phyloP scores from a whole-genome alignment of 64 coral and sea anemone species.

The Pachyseris speciosa region DNA sequence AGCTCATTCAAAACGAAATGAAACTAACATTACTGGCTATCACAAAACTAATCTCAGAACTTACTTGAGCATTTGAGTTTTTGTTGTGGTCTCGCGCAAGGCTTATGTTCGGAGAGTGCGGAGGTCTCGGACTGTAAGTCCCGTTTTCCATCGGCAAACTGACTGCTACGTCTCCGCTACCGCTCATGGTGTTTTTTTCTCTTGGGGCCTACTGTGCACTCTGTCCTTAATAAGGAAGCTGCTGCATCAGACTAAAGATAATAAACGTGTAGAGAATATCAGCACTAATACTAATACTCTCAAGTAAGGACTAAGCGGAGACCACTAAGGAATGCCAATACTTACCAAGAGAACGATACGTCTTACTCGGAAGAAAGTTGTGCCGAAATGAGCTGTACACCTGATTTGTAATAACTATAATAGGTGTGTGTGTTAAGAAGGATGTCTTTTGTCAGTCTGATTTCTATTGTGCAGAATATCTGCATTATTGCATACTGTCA shows the following conservation, averaged over 20 bases:
- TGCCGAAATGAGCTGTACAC: not conserved
- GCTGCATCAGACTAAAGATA: not conserved
- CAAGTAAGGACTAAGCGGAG: not conserved
- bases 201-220: not conserved
- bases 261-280: not conserved
- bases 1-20: not conserved
- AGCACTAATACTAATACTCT: not conserved
- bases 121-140: not conserved
- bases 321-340: not conserved
- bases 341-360: not conserved
- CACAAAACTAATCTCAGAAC: not conserved
- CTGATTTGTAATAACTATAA: not conserved
- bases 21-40: not conserved
- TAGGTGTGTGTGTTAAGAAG: not conserved
- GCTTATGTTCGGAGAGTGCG: not conserved
- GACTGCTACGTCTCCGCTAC: not conserved
- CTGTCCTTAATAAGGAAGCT: slow-evolving; percentile 9
- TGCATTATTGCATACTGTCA: not conserved
- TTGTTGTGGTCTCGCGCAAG: not conserved
- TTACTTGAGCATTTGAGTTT: not conserved
- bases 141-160: not conserved
- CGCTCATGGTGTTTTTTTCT: not conserved
- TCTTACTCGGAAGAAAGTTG: not conserved
- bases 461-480: not conserved
- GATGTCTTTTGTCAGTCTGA: not conserved